Percentiles rank a stretch among this genome's conserved stretches.
Conservation (phyloP, 2,113 vertebrate genomes). For the Hippocampus barbouri region DNA sequence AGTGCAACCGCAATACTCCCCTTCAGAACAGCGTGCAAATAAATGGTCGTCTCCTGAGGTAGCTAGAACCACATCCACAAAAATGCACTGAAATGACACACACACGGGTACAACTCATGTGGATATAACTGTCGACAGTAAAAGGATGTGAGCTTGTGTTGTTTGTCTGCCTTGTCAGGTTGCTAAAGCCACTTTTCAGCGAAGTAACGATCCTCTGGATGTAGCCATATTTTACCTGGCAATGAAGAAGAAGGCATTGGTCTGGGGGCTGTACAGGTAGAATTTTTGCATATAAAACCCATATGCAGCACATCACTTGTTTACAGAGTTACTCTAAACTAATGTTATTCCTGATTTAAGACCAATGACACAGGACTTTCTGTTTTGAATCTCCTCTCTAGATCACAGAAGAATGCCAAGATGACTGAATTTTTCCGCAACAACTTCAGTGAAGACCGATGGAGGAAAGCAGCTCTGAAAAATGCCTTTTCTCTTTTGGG, state of each 20-base stretch:
- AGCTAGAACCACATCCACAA: conserved; percentile 10
- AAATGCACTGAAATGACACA: conserved; percentile 15
- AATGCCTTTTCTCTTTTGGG: conserved; percentile 96
- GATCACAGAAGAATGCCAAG: conserved; percentile 87
- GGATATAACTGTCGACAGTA: conserved; percentile 18
- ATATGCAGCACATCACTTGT: neutral
- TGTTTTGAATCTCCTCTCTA: conserved; percentile 5
- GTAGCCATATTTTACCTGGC: conserved; percentile 95
- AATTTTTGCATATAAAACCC: conserved; percentile 29
- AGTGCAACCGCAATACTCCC: neutral
- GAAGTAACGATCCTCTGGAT: conserved; percentile 91
- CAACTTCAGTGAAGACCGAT: conserved; percentile 92
- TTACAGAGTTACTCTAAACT: neutral
- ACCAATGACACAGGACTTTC: conserved; percentile 11
- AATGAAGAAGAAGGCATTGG: conserved; percentile 95
- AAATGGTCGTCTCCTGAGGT: conserved; percentile 8
- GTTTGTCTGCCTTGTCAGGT: conserved; percentile 73
- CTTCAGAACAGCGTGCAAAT: neutral
- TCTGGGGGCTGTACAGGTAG: conserved; percentile 97
- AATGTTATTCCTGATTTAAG: conserved; percentile 12
- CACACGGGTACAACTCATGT: conserved; percentile 21
- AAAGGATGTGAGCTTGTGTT: conserved; percentile 7
- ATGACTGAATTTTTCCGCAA: conserved; percentile 98
- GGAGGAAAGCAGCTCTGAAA: conserved; percentile 95
- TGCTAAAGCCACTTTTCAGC: conserved; percentile 91